Base-by-base conservation (phyloP, 2,888 invertebrate species). In the Xestia ashworthii region DNA sequence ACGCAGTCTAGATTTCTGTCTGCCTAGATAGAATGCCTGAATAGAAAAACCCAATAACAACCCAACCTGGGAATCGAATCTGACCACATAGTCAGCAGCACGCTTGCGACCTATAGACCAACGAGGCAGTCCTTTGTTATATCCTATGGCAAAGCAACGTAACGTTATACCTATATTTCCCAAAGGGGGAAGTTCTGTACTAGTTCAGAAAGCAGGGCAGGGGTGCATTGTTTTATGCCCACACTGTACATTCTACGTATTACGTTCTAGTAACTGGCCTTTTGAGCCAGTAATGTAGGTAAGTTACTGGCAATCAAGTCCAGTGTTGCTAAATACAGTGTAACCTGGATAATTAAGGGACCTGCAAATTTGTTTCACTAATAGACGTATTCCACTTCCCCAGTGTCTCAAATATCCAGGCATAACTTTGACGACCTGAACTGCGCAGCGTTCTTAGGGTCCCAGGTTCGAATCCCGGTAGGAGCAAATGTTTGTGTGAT, bases 191-290 rank as follows among this genome's bases (percentile, higher is more conserved):
- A 62, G 16, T 53, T 38, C 22, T 50, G 16, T 53, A 22, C 50
- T 53, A 72, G 44, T 80, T 50, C 12, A 38, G 44, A 62, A 77
- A 80, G 44, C 58, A 60, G 58, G 58, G 19, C 80, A 44, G 48
- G 32, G n/a, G n/a, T 38, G 44, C 25, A 62, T 80, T 77, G 60
- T 62, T 44, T 60, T n/a, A 60, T 4, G 11, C 9, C 11, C 25
- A 58, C 16, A 25, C 22, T 48, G 25, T 68, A 14, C 14, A 41
- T 70, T 50, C 32, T 5, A 8, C 1, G 22, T 46, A 38, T 25
- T 12, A 4, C 38, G 32, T 32, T 25, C 8, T 65, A 65, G n/a
- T n/a, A 44, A 65, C 41, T 8, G n/a, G n/a, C 8, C 14, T 65
- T 1, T n/a, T 65, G n/a, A 44, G 14, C 1, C 4, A 65, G n/a